A percentile compares a stretch with the other conserved stretches of the same genome.
These are phyloP conservation scores for Nasonia oneida DNA, from an alignment of 2,888 invertebrate genomes.

Conservation along the genomic window DNA sequence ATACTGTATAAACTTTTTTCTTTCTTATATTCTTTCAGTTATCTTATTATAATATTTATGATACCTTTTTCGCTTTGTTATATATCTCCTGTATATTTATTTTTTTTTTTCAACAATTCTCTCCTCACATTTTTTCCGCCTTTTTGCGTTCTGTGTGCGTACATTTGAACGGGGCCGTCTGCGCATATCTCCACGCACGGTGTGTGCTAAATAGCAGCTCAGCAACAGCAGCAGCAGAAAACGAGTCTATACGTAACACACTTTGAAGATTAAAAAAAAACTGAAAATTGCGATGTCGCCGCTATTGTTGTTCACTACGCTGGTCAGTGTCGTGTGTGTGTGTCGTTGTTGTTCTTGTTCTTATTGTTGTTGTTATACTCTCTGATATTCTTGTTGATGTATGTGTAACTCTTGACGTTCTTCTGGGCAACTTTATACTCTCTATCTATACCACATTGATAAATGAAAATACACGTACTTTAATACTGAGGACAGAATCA, in stretches of 20 bases:
- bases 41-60: not conserved
- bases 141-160: slow-evolving; percentile 25
- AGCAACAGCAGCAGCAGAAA: slow-evolving; percentile 2
- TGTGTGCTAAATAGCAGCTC: slow-evolving; percentile 3
- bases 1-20: slow-evolving; percentile 52
- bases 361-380: slow-evolving; percentile 54
- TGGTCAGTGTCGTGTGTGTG: slow-evolving; percentile 76
- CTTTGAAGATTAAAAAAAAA: slow-evolving; percentile 57
- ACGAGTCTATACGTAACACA: slow-evolving; percentile 36
- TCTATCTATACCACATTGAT: not conserved
- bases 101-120: not conserved
- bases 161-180: not conserved
- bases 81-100: slow-evolving; percentile 21
- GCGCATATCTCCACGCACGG: slow-evolving; percentile 28
- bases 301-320: slow-evolving; percentile 73
- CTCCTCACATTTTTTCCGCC: slow-evolving; percentile 4
- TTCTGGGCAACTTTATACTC: slow-evolving; percentile 19
- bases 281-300: slow-evolving; percentile 69
- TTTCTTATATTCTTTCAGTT: slow-evolving; percentile 41
- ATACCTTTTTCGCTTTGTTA: not conserved
- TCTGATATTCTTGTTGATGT: slow-evolving; percentile 28
- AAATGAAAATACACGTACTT: not conserved
- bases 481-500: not conserved
- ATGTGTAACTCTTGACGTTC: slow-evolving; percentile 27
- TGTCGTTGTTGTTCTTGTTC: slow-evolving; percentile 54